A percentile compares a stretch with the other conserved stretches of the same genome.
These are phyloP conservation scores for Isichthys henryi DNA, from an alignment of 2,113 vertebrate species.

Conservation along the genomic window DNA sequence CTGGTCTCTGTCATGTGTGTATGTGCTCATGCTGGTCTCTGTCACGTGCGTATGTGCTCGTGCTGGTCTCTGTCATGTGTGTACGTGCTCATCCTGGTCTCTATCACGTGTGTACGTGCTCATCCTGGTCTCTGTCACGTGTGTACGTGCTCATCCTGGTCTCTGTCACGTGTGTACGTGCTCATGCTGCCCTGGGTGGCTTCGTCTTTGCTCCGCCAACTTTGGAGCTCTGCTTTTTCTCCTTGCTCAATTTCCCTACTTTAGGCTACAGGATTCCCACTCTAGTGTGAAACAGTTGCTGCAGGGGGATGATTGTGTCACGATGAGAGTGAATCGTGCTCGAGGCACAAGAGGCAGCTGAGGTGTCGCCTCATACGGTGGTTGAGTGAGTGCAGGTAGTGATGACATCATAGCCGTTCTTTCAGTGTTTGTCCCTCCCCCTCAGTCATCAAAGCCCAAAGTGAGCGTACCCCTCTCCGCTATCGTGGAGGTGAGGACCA, in stretches of 20 bases:
- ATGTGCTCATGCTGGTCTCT: neutral
- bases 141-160: neutral
- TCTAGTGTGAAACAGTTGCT: neutral
- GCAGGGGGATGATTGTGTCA: neutral
- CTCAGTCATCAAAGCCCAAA: constrained; percentile 89
- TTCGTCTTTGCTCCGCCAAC: neutral
- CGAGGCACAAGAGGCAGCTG: neutral
- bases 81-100: neutral
- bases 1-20: neutral
- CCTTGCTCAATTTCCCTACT: neutral
- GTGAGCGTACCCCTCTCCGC: constrained; percentile 89
- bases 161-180: neutral
- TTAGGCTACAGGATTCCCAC: neutral
- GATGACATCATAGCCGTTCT: neutral
- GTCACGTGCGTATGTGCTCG: too few species aligned
- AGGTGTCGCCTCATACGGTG: neutral
- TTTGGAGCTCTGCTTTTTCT: neutral
- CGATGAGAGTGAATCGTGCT: neutral
- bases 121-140: neutral
- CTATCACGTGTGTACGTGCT: too few species aligned
- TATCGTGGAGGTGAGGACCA: constrained; percentile 92
- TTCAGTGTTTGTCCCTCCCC: neutral
- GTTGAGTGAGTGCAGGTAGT: neutral
- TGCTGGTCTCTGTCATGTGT: neutral
- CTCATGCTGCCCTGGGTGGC: neutral